A percentile compares a stretch with the other conserved stretches of the same genome.
These are phyloP conservation scores for Brachystomella parvula DNA, from an alignment of 1,140 invertebrate species.

Conservation along the genomic window DNA sequence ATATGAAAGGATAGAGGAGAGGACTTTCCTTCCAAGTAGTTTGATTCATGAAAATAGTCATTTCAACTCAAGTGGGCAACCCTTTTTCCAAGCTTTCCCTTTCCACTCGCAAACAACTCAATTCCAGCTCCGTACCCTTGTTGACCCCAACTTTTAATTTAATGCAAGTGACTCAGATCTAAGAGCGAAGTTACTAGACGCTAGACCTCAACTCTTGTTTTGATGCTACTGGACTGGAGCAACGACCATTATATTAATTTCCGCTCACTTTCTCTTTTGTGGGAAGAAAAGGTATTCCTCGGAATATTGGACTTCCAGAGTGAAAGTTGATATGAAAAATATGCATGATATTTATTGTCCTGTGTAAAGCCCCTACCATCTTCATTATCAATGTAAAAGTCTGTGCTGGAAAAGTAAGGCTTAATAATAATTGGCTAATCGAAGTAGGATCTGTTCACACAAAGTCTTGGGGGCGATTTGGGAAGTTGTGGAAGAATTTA, in stretches of 20 bases:
- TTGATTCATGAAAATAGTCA: conserved; percentile 37
- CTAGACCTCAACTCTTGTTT: not conserved
- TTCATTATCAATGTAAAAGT: no score
- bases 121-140: not conserved
- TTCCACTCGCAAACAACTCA: not conserved
- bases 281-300: not conserved
- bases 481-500: not conserved
- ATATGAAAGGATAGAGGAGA: conserved; percentile 21
- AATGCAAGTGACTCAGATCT: not conserved
- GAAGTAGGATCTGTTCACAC: no score
- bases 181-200: not conserved
- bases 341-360: no score
- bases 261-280: not conserved
- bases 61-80: conserved; percentile 13
- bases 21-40: conserved; percentile 16
- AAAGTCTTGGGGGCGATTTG: not conserved
- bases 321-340: conserved; percentile 3
- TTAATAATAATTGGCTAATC: no score
- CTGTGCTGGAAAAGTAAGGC: no score
- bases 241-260: conserved; percentile 2
- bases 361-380: no score
- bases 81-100: not conserved
- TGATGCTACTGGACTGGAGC: not conserved
- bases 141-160: conserved; percentile 3
- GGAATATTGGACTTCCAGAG: not conserved